Conservation (phyloP, 1,140 invertebrate genomes). For the Drosophila bocki region DNA sequence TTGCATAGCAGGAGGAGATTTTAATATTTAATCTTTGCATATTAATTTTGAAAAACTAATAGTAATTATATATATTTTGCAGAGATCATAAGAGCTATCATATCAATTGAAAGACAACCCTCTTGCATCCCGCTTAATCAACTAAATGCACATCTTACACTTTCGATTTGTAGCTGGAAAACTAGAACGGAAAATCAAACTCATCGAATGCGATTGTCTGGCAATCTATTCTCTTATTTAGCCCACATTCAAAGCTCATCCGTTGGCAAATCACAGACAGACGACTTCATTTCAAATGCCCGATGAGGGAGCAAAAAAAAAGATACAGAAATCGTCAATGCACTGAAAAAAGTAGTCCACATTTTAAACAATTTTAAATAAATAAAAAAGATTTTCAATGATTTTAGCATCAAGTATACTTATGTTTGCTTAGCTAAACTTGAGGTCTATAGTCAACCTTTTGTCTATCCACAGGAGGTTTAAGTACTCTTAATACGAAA, state of each 20-base stretch:
- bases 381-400: neutral
- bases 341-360: neutral
- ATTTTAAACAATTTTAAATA: neutral
- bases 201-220: conserved; percentile 38
- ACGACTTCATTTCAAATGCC: conserved; percentile 41
- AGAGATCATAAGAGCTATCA: neutral
- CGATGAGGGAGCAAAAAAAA: neutral
- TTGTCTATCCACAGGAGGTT: too few species aligned
- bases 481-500: too few species aligned
- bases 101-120: neutral
- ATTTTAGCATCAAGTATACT: too few species aligned
- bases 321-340: neutral
- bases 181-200: conserved; percentile 21
- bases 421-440: too few species aligned
- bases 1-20: neutral
- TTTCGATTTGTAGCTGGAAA: conserved; percentile 9
- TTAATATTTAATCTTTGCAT: conserved; percentile 1
- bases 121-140: conserved; percentile 23
- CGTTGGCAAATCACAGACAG: conserved; percentile 42
- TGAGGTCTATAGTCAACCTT: too few species aligned
- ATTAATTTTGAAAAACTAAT: conserved; percentile 2
- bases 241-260: conserved; percentile 46
- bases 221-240: conserved; percentile 45
- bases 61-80: too few species aligned
- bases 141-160: conserved; percentile 25